These are phyloP conservation scores for Gandaritis pyraliata DNA, from an alignment of 2,888 invertebrate genomes.

Conservation along the genomic window DNA sequence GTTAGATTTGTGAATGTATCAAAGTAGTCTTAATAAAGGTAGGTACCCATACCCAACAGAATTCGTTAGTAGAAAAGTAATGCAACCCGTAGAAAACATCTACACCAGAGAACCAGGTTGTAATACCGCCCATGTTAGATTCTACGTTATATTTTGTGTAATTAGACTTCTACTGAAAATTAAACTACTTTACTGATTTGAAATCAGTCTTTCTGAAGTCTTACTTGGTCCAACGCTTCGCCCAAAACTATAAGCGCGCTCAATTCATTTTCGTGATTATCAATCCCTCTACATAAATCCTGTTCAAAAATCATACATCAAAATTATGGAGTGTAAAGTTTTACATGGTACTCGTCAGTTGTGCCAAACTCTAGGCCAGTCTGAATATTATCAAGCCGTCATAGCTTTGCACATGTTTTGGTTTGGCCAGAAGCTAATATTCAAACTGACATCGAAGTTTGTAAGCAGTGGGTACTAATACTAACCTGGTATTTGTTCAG, in stretches of 20 bases:
- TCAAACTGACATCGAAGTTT: conserved; percentile 2
- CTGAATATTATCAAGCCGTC: neutral
- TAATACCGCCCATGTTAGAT: conserved; percentile 54
- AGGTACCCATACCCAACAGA: conserved; percentile 53
- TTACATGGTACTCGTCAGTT: neutral
- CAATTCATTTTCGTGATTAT: conserved; percentile 88
- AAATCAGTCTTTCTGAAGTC: conserved; percentile 62
- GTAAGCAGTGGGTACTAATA: conserved; percentile 20
- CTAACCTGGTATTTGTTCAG: conserved; percentile 94
- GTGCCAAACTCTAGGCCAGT: neutral
- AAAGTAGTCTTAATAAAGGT: conserved; percentile 50
- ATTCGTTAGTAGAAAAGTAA: conserved; percentile 55
- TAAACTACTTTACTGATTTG: conserved; percentile 69
- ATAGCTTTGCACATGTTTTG: neutral
- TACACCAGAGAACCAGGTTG: conserved; percentile 38
- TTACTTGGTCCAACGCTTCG: conserved; percentile 94
- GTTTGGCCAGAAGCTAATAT: conserved; percentile 4
- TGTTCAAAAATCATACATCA: conserved; percentile 79
- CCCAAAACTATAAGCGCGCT: conserved; percentile 89
- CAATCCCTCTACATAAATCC: conserved; percentile 90
- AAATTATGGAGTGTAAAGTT: conserved; percentile 36
- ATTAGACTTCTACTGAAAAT: conserved; percentile 79
- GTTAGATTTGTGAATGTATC: conserved; percentile 23
- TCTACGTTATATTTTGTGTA: conserved; percentile 52
- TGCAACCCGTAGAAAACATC: conserved; percentile 33